Evolutionary conservation across 2,113 vertebrate genomes (phyloP), one percentile per base, ranked within the genome.

Genomic region (Phylloscopus trochiloides): DNA sequence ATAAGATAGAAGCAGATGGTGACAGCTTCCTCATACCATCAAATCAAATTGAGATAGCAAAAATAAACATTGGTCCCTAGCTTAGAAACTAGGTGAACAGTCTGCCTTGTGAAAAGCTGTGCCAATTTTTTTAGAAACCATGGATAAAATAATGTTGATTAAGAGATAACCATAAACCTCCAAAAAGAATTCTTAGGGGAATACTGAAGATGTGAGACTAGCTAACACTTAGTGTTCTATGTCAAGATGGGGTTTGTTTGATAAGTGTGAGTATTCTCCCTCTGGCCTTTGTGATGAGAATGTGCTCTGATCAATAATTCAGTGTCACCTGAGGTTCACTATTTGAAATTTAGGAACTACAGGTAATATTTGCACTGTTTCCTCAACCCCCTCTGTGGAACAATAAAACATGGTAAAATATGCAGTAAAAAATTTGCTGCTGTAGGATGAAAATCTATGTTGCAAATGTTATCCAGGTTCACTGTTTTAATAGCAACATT

Each of bases 41-140:
- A 94, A 95, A 91, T 95, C 70, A 91, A 95, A 94, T 63, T 88
- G 88, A 96, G 88, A 95, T 25, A 91, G 71, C 47, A 96, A 95
- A 96, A 95, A 92, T 83, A 95, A 92, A 80, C 36, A 58, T 26
- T 72, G 22, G 55, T 95, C 84, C 51, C 48, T 79, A 84, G 79
- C 65, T 97, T 47, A 75, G 47, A 88, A 87, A 93, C 32, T 71
- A 71, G 83, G 86, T 95, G 90, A 96, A 42, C 38, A 75, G 66
- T 86, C 68, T 88, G 63, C 42, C 21, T 94, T 79, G 45, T 62
- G 42, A 77, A 94, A 93, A 88, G 31, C 59, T 72, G 9, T 68
- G 80, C 74, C 63, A 86, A 47, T 83, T 68, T 74, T 75, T 91
- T 86, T 76, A 83, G 72, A 91, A 94, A 71, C 14, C 19, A 24